Base-by-base conservation (phyloP, 2,797 vertebrate species). In the Brotogeris chrysoptera region DNA sequence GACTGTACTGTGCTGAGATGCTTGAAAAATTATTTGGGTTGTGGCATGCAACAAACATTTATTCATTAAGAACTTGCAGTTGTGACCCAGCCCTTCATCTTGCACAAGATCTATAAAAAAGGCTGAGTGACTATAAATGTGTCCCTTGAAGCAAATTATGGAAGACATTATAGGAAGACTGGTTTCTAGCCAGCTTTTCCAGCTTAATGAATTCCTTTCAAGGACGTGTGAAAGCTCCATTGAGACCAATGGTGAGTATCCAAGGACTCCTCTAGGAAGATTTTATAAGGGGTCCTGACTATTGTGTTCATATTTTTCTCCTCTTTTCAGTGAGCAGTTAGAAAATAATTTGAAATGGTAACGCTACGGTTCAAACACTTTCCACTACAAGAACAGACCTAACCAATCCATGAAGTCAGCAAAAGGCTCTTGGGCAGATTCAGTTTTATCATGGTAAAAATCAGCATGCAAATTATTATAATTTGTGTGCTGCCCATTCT, bases 111-210 rank as follows among this genome's bases (percentile, higher is more conserved):
- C 94, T 83, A 83, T 94, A 92, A 98, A 97, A 93, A 89, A 87
- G 72, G 47, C 85, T 94, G 87, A 90, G 89, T 88, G 86, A 94
- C 96, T 96, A 68, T 85, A 82, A 89, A 93, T 92, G 85, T 94
- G 93, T 96, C 92, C 95, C 95, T 93, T 84, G 93, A 93, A 96
- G 92, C 92, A 96, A 95, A 96, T 94, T 95, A 94, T 73, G 71
- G 94, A 90, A 95, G 92, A 91, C 86, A 90, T 92, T 93, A 95
- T 88, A 79, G 80, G 89, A 90, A 91, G 84, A 63, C 65, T 66
- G 23, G 76, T 95, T 89, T 74, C 82, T 47, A 95, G 93, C 95
- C 96, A 96, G 96, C 90, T 92, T 90, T 89, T 79, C 94, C 86
- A 32, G 80, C 81, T 80, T 96, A 90, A 95, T 88, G 57, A 91